Percentiles rank a stretch among this genome's conserved stretches.
Conservation (phyloP, 2,797 vertebrate genomes). For the Cichlasoma orientale region DNA sequence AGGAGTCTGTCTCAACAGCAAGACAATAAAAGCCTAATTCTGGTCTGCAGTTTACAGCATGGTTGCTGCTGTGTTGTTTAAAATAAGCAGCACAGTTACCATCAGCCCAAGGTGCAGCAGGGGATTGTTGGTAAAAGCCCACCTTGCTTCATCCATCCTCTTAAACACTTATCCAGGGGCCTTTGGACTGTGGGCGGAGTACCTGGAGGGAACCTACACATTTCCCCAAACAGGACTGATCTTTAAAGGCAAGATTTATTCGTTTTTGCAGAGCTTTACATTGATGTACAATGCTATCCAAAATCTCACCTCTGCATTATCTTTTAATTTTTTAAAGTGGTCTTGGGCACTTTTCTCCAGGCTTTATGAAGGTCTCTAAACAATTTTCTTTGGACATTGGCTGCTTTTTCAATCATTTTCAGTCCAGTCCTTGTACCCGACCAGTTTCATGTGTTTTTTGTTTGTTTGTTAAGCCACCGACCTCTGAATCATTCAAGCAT, state of each 20-base stretch:
- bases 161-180: neutral
- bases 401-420: fast-evolving
- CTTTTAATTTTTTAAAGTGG: neutral
- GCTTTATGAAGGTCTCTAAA: neutral
- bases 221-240: slow-evolving; percentile 1
- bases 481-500: too few species aligned
- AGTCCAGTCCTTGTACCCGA: neutral
- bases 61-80: neutral
- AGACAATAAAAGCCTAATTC: neutral
- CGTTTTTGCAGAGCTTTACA: slow-evolving; percentile 25
- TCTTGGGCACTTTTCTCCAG: neutral
- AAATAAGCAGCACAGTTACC: neutral
- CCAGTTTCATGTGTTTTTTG: too few species aligned
- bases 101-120: neutral
- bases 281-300: neutral
- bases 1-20: neutral
- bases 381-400: neutral
- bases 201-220: neutral
- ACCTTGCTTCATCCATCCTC: neutral
- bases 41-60: neutral
- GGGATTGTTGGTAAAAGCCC: slow-evolving; percentile 4
- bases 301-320: neutral
- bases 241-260: neutral
- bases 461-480: too few species aligned
- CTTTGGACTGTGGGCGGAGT: too few species aligned